Evolutionary conservation across 2,888 invertebrate genomes (phyloP).

Genomic region (Drosophila atroscutellata): DNA sequence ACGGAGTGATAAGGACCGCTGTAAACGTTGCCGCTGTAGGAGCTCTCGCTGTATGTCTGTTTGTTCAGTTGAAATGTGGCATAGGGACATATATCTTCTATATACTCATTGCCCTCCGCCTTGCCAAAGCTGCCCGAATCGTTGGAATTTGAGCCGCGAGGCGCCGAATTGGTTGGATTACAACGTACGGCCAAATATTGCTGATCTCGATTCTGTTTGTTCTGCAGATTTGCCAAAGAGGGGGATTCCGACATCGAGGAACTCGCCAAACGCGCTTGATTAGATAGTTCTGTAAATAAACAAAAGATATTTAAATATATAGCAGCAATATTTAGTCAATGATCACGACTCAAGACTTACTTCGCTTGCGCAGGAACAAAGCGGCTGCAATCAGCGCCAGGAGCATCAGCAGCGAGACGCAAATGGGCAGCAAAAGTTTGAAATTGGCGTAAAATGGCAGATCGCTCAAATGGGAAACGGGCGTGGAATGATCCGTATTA

Average conservation of each 20-base stretch:
- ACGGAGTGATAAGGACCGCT: conserved; percentile 95
- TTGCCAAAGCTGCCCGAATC: conserved; percentile 87
- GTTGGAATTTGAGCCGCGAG: conserved; percentile 84
- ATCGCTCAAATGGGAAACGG: conserved; percentile 89
- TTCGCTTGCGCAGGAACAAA: conserved; percentile 89
- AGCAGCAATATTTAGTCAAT: neutral
- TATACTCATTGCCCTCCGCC: conserved; percentile 89
- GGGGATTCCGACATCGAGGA: conserved; percentile 90
- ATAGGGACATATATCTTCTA: conserved; percentile 96
- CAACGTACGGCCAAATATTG: conserved; percentile 91
- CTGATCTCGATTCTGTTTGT: conserved; percentile 92
- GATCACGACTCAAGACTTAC: conserved; percentile 85
- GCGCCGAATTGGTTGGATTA: conserved; percentile 85
- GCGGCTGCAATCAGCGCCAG: conserved; percentile 89
- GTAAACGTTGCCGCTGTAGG: conserved; percentile 95
- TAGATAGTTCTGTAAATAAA: conserved; percentile 84
- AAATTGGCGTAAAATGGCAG: conserved; percentile 89
- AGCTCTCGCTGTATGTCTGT: conserved; percentile 94
- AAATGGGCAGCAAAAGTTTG: conserved; percentile 88
- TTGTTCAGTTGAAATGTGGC: conserved; percentile 96
- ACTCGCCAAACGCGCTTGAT: conserved; percentile 85
- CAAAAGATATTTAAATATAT: neutral
- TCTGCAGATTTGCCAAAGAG: conserved; percentile 91
- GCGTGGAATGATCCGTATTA: conserved; percentile 88
- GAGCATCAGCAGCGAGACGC: conserved; percentile 89